These are phyloP conservation scores for Macaca mulatta DNA, from an alignment of 2,113 vertebrate species.

Conservation along the genomic window DNA sequence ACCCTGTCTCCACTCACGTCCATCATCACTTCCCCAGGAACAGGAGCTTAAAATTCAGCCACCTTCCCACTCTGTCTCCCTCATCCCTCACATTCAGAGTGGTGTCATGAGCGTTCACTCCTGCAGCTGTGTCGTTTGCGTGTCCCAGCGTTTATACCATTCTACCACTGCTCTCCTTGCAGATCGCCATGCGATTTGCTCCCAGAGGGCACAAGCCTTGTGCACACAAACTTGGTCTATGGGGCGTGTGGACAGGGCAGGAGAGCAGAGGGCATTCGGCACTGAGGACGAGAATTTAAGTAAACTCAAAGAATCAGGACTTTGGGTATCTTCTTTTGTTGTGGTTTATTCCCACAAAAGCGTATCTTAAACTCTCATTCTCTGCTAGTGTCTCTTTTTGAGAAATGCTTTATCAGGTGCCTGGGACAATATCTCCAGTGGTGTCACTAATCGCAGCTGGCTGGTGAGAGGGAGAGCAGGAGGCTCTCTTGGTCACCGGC, in stretches of 20 bases:
- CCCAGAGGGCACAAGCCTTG: background rate
- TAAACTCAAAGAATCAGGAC: background rate
- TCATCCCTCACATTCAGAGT: too few species aligned
- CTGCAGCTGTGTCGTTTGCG: too few species aligned
- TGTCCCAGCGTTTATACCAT: fast-evolving
- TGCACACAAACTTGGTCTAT: background rate
- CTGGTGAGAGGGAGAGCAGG: background rate
- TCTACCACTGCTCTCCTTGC: fast-evolving
- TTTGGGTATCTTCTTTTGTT: background rate
- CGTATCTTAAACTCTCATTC: background rate
- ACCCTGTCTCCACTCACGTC: background rate
- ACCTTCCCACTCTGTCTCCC: background rate
- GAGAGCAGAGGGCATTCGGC: background rate
- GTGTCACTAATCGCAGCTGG: background rate
- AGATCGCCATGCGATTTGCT: too few species aligned
- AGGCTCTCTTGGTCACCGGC: background rate
- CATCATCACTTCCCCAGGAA: background rate
- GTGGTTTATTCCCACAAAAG: background rate
- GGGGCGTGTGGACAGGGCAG: background rate
- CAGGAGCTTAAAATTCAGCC: too few species aligned
- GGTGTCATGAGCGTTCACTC: fast-evolving
- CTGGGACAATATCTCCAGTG: background rate
- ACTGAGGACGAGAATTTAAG: background rate
- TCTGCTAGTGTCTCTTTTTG: background rate
- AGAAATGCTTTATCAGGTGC: background rate